Base-by-base conservation (phyloP, 2,797 vertebrate species). In the Gallinago solitaria region DNA sequence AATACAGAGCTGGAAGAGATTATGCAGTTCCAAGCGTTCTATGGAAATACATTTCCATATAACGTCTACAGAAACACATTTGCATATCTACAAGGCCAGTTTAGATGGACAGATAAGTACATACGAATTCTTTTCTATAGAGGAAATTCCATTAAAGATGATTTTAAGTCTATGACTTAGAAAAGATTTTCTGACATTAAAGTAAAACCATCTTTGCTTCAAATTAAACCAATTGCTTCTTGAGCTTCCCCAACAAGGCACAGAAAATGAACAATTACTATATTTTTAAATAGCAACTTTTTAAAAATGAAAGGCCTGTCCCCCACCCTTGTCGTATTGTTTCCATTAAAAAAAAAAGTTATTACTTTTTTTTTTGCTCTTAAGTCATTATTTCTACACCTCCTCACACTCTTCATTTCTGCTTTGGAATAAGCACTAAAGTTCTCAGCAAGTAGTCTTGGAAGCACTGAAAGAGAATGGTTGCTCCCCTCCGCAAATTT, bases 11-110 rank as follows among this genome's bases (percentile, higher is more conserved):
- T 89, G 6, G 54, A 90, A 63, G 9, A 84, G 14, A 91, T 83
- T 59, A 76, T 4, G 3, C 37, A 48, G 54, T 51, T 35, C 23
- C 50, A 47, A 73, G 9, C 13, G 35, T 88, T 84, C 83, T 81
- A 9, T 12, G 21, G 30, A 88, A 95, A 78, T 23, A 63, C 4
- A 48, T 83, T 88, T 88, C 39, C 59, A 78, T 51, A 9, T n/a
- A 82, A 59, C 27, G 54, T 35, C 43, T 19, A 83, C 16, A 90
- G 63, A 83, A 93, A 59, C 28, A 20, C 2, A 91, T 91, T 81
- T 94, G 70, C 87, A 75, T 91, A 95, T 83, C 86, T 88, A 91
- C 76, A 64, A 65, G 83, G 59, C 50, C 74, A 25, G 28, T 47
- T 83, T 47, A 88, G 85, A 80, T 68, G 39, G 54, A 14, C 1